A percentile compares a stretch with the other conserved stretches of the same genome.
These are phyloP conservation scores for Mastomys coucha DNA, from an alignment of 2,113 vertebrate species.

Conservation along the genomic window DNA sequence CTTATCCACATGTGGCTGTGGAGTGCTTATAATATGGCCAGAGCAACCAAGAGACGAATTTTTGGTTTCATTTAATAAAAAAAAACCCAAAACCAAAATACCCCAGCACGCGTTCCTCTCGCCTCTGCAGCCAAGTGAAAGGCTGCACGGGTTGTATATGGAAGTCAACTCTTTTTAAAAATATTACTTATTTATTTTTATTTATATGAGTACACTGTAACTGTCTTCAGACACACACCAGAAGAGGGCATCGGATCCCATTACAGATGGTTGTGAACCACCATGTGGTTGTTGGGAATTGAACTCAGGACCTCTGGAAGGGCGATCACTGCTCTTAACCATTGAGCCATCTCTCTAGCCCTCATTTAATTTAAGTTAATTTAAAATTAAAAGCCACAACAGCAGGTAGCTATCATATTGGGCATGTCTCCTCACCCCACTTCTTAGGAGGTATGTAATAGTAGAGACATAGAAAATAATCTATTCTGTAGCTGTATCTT, in stretches of 20 bases:
- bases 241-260: too few relatives aligned
- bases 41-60: background rate
- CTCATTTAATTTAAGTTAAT: constrained; percentile 5
- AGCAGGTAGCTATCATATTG: background rate
- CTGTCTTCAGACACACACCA: too few relatives aligned
- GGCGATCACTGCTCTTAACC: too few relatives aligned
- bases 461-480: background rate
- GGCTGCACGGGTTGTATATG: background rate
- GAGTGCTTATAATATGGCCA: background rate
- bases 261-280: too few relatives aligned
- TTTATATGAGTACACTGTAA: too few relatives aligned
- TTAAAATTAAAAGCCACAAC: constrained; percentile 20
- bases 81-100: too few relatives aligned
- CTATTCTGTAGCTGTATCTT: background rate
- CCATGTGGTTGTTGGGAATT: too few relatives aligned
- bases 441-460: background rate
- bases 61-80: background rate
- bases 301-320: too few relatives aligned
- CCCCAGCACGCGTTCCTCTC: too few relatives aligned
- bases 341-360: too few relatives aligned
- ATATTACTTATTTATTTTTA: too few relatives aligned
- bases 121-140: background rate
- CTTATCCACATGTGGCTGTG: background rate
- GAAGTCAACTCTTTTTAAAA: background rate
- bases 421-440: background rate